These are phyloP conservation scores for Paratilapia polleni DNA, from an alignment of 2,113 vertebrate species.

Conservation along the genomic window DNA sequence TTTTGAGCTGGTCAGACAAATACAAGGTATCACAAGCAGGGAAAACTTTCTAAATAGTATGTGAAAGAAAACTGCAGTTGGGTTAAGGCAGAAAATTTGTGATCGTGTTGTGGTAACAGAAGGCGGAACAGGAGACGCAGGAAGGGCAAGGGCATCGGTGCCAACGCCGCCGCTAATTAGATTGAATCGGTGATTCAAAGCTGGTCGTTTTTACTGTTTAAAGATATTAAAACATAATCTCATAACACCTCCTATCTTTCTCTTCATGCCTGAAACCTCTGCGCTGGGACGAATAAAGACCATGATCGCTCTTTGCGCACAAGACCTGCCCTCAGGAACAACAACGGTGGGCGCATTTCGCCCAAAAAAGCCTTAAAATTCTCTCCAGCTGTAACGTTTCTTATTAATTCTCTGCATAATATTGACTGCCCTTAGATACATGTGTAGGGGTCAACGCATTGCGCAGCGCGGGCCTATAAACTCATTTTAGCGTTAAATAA, in stretches of 20 bases:
- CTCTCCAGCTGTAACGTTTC: neutral
- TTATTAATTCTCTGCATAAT: neutral
- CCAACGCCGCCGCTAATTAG: neutral
- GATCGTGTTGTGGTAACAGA: neutral
- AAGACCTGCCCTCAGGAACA: conserved; percentile 19
- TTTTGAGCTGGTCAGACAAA: neutral
- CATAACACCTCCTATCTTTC: neutral
- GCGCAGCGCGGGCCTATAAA: conserved; percentile 2
- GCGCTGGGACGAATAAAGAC: conserved; percentile 10
- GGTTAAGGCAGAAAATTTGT: neutral
- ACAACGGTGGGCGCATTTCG: neutral
- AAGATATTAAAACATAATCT: neutral
- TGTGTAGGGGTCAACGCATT: conserved; percentile 27
- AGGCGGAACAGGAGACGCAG: neutral
- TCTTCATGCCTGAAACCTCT: neutral
- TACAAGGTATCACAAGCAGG: neutral
- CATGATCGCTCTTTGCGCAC: conserved; percentile 17
- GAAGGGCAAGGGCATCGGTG: conserved; percentile 45
- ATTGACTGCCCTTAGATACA: rapidly evolving
- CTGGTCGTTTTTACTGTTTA: neutral
- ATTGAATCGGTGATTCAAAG: neutral
- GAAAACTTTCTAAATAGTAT: neutral
- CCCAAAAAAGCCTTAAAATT: neutral
- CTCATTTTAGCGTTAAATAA: neutral
- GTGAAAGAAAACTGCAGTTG: neutral